phyloP scores from a whole-genome alignment of 2,888 invertebrate species.

The Pycnomerus fuliginosus region DNA sequence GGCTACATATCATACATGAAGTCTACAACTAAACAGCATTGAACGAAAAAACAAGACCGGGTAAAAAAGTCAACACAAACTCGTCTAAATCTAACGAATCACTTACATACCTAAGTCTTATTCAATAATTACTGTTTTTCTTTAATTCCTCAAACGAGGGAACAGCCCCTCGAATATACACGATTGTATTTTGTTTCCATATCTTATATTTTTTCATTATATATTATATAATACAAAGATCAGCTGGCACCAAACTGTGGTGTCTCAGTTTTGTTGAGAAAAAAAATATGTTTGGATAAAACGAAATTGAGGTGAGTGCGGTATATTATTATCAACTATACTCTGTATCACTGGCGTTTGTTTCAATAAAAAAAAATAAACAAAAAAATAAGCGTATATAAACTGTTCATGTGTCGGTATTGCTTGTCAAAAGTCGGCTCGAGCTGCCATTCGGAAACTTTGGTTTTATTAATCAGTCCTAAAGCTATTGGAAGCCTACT shows the following conservation, averaged over 20 bases:
- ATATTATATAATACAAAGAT: conserved; percentile 23
- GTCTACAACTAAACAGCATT: conserved; percentile 20
- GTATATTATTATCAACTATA: conserved; percentile 24
- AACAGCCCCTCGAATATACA: conserved; percentile 25
- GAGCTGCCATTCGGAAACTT: conserved; percentile 18
- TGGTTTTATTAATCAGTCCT: conserved; percentile 7
- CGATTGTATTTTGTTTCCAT: conserved; percentile 34
- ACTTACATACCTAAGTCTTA: conserved; percentile 36
- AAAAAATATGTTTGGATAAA: conserved; percentile 4
- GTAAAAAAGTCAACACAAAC: conserved; percentile 15
- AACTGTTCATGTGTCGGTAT: conserved; percentile 8
- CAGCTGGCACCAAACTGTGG: conserved; percentile 38
- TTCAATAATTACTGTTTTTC: conserved; percentile 19
- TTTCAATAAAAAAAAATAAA: conserved; percentile 6
- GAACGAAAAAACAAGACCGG: conserved; percentile 10
- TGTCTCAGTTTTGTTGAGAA: conserved; percentile 30
- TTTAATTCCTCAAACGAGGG: background rate
- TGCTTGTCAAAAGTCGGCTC: conserved; percentile 12
- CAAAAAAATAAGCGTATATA: conserved; percentile 18
- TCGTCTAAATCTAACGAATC: conserved; percentile 27
- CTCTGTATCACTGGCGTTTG: conserved; percentile 29
- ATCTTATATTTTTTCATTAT: conserved; percentile 28
- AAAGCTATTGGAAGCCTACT: conserved; percentile 25
- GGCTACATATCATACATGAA: conserved; percentile 24
- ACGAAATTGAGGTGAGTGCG: conserved; percentile 40